Evolutionary conservation across 2,888 invertebrate species (phyloP), one percentile per base, ranked within the genome.

Genomic region (Halictus quadricinctus): DNA sequence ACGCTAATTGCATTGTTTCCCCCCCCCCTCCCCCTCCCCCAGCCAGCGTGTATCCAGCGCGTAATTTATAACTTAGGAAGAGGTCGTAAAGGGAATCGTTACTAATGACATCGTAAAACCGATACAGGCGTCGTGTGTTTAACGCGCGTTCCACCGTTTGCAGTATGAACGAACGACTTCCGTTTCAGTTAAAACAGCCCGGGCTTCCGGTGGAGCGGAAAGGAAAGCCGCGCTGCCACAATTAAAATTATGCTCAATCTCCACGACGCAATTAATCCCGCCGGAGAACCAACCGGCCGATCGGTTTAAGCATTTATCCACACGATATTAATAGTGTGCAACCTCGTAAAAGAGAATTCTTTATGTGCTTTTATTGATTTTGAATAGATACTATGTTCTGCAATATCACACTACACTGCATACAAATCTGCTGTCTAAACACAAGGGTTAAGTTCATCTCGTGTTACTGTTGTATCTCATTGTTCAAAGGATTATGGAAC

Each of bases 51-150:
- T 78, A 75, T 81, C 78, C 84, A 64, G 58, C 87, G 76, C 81
- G 84, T 89, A 89, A 91, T 90, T 90, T 90, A 88, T 88, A 89
- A 88, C 89, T 90, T 88, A 85, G 84, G 84, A 87, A 88, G 83
- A 84, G 85, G 79, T 88, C 87, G 88, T 84, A 89, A 90, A 87
- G 87, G 87, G 87, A 90, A 89, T 90, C 88, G 89, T 88, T 89
- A 87, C 88, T 90, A 90, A 91, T 88, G 88, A 90, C 87, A 88
- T 87, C 86, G 87, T 88, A 88, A 87, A 87, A 86, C 90, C 87
- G 79, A 85, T 90, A 89, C 86, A 83, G 80, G 69, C 54, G 41
- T 80, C 80, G 81, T 84, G 80, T 73, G 86, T 86, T 85, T 76
- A 80, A 86, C 76, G 76, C 72, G 69, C 79, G 75, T 80, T 80